These are phyloP conservation scores for Ooceraea biroi DNA, from an alignment of 1,140 invertebrate genomes.

Conservation along the genomic window DNA sequence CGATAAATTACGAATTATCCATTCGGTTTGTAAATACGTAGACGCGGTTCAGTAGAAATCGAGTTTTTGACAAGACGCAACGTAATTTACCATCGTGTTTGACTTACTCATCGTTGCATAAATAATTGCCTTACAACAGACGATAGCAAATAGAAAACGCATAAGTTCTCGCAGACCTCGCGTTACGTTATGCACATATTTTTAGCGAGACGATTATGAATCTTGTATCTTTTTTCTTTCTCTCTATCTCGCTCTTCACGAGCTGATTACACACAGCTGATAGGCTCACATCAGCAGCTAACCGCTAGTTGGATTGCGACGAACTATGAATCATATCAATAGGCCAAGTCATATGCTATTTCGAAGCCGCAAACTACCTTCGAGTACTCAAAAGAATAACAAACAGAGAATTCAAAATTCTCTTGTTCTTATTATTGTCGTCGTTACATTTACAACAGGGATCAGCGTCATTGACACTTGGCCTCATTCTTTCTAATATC, in stretches of 20 bases:
- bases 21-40: too few relatives aligned
- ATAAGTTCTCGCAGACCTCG: slow-evolving; percentile 24
- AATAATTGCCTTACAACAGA: slow-evolving; percentile 41
- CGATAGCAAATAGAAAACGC: background rate
- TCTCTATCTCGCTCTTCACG: background rate
- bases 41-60: background rate
- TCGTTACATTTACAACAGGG: background rate
- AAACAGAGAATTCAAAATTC: slow-evolving; percentile 22
- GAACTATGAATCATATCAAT: slow-evolving; percentile 46
- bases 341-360: slow-evolving; percentile 44
- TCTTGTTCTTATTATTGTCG: background rate
- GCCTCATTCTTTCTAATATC: slow-evolving; percentile 4
- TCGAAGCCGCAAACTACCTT: background rate
- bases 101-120: slow-evolving; percentile 3
- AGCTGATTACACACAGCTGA: slow-evolving; percentile 57
- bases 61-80: background rate
- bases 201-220: slow-evolving; percentile 54
- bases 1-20: too few relatives aligned
- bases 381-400: slow-evolving; percentile 17
- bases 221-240: slow-evolving; percentile 32
- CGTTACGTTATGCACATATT: slow-evolving; percentile 56
- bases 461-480: slow-evolving; percentile 29
- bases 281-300: slow-evolving; percentile 43
- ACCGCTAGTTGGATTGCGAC: slow-evolving; percentile 41
- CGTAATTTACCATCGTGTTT: background rate